Evolutionary conservation across 2,888 invertebrate species (phyloP), one percentile per base, ranked within the genome.

Genomic region (Epirrita christyi): DNA sequence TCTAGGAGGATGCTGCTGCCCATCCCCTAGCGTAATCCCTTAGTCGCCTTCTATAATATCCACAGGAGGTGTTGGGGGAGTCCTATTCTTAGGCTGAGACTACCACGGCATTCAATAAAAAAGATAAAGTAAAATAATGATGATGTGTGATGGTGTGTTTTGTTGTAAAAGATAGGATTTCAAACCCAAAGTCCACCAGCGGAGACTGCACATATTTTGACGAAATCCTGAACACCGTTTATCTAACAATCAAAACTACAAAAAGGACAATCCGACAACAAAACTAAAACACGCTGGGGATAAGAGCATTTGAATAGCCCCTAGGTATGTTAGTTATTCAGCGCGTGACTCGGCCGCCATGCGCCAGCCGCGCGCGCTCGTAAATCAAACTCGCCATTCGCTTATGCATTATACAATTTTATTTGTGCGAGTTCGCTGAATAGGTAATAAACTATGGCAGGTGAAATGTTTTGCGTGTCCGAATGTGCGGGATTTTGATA

Each of bases 321-420:
- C 73, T 75, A 71, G 77, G 71, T 80, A 80, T 81, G 86, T 90
- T 88, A 90, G 89, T 90, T 88, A 92, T 91, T 91, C 91, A 87
- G 73, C 80, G 72, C 88, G 86, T 80, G 87, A 82, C 85, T 79
- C 65, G 64, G 51, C 67, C 77, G 73, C 74, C 79, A 75, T 78
- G 77, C 78, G 71, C 74, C 79, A 75, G 78, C 77, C 78, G 71
- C 74, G 78, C 78, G 70, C 80, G 42, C 83, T 85, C 90, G 88
- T 92, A 92, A 92, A 92, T 92, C 92, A 92, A 89, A 91, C 89
- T 86, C 86, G 83, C 88, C 86, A 87, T 88, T 88, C 89, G 91
- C 89, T 88, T 92, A 91, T 92, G 87, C 89, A 92, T 92, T 92
- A 92, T 91, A 92, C 90, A 92, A 91, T 92, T 92, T 92, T 92